Evolutionary conservation across 2,888 invertebrate genomes (phyloP).

Genomic region (Tipula confusa): DNA sequence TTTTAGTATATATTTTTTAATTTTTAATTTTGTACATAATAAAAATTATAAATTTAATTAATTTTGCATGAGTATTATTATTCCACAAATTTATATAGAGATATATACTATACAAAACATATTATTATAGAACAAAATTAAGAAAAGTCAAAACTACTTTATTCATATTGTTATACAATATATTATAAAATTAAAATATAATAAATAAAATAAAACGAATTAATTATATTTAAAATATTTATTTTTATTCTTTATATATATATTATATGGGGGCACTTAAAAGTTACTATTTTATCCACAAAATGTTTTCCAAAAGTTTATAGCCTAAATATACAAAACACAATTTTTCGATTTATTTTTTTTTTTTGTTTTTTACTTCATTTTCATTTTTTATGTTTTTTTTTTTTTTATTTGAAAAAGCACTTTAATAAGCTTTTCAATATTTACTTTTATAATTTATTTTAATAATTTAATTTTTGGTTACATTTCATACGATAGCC

Average conservation of each 20-base stretch:
- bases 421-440: neutral
- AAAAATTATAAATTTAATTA: neutral
- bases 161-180: neutral
- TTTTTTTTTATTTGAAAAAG: neutral
- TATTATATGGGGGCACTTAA: slow-evolving; percentile 3
- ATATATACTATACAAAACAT: neutral
- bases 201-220: neutral
- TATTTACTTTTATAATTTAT: neutral
- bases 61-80: slow-evolving; percentile 4
- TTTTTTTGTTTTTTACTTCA: neutral
- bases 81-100: neutral
- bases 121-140: neutral
- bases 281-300: slow-evolving; percentile 20
- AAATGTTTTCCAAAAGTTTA: slow-evolving; percentile 25
- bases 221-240: neutral
- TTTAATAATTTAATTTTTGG: too few species aligned
- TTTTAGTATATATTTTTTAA: neutral
- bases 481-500: neutral
- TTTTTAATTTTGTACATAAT: neutral
- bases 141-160: neutral
- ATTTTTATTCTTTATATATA: neutral
- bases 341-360: neutral
- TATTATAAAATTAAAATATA: neutral
- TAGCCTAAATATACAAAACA: slow-evolving; percentile 10
- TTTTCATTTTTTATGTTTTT: neutral